Conservation (phyloP, 2,888 invertebrate genomes). For the Volucella inflata region DNA sequence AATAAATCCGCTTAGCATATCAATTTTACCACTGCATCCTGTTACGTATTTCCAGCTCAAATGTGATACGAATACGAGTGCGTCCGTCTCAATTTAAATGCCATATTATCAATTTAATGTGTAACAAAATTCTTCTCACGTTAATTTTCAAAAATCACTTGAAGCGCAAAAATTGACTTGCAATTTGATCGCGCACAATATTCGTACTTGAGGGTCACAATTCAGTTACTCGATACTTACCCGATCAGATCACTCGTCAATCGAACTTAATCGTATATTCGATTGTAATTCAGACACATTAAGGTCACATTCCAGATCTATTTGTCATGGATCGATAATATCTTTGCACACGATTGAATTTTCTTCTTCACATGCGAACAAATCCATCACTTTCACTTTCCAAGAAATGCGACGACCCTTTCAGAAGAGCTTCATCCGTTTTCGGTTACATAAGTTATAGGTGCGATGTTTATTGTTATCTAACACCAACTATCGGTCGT, state of each 20-base stretch:
- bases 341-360: background rate
- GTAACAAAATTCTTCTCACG: conserved; percentile 43
- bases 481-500: background rate
- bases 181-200: conserved; percentile 28
- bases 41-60: background rate
- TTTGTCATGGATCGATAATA: background rate
- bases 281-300: conserved; percentile 30
- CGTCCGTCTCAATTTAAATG: conserved; percentile 2
- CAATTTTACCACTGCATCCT: conserved; percentile 5
- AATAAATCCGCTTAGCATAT: conserved; percentile 28
- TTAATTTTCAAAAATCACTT: conserved; percentile 28
- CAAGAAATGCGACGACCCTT: conserved; percentile 4
- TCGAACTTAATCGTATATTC: conserved; percentile 10
- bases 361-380: conserved; percentile 4
- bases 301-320: conserved; percentile 9
- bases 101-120: background rate
- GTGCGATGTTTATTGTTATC: conserved; percentile 30
- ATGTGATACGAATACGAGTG: conserved; percentile 2
- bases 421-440: conserved; percentile 22
- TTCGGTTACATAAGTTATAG: conserved; percentile 24
- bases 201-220: background rate
- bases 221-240: background rate
- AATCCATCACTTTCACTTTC: conserved; percentile 51
- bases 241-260: background rate
- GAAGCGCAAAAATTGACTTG: conserved; percentile 29